Base-by-base conservation (phyloP, 2,797 vertebrate species). In the Danio tinwini region DNA sequence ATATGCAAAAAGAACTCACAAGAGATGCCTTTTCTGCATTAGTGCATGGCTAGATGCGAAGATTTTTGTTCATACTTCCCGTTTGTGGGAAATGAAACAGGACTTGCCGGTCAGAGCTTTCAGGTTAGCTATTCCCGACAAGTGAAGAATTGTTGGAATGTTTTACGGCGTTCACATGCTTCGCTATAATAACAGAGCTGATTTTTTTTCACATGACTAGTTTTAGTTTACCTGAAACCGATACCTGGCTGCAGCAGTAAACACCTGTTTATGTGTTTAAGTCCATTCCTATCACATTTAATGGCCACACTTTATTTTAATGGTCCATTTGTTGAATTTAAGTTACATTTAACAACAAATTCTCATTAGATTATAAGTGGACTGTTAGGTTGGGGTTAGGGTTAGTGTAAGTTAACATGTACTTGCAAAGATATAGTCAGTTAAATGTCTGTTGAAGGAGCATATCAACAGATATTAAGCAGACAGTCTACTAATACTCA, bases 131-230 rank as follows among this genome's bases (percentile, higher is more conserved):
- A 19, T 63, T 75, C n/a, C 29, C 45, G 1, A 39, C 42, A 59
- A 19, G 42, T 16, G 13, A n/a, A 40, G 13, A 9, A 76, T 47
- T 7, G 45, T 47, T 47, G 55, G 47, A 75, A 59, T 59, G 8
- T 17, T 56, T 19, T 17, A 45, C 9, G 6, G 6, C n/a, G 10
- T 63, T 53, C n/a, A 42, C 39, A 8, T 64, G n/a, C 49, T 37
- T 76, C 56, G 39, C 7, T 37, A 19, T 45, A 67, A 65, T 45
- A 50, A 76, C 39, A n/a, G 50, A 67, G 37, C 19, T 40, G 1
- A 56, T 14, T 16, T 56, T 16, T 56, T 44, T 17, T 40, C 40
- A 56, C 13, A 37, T 55, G 0, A 52, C 17, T 52, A 39, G 9
- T 17, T 63, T 1, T 9, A 5, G 16, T 17, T 55, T 0, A n/a